Conservation (phyloP, 1,140 invertebrate genomes). For the Drosophila grimshawi region DNA sequence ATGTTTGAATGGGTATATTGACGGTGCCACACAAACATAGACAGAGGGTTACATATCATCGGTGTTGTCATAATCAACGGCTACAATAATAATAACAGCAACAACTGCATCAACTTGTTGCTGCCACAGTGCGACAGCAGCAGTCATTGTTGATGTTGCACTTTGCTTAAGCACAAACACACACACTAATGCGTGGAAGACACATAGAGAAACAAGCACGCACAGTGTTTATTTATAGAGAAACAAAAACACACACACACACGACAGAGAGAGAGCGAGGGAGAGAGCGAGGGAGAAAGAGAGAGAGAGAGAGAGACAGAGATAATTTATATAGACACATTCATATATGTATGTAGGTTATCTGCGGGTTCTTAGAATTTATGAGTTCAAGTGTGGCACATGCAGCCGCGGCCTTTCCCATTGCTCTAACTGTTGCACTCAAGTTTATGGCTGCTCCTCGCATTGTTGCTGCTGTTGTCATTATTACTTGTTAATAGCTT, state of each 20-base stretch:
- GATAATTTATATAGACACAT: conserved; percentile 31
- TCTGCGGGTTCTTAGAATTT: conserved; percentile 78
- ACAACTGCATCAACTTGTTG: conserved; percentile 61
- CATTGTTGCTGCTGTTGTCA: conserved; percentile 54
- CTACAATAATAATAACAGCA: conserved; percentile 38
- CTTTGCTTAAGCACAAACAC: conserved; percentile 49
- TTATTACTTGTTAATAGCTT: conserved; percentile 80
- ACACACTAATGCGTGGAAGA: conserved; percentile 21
- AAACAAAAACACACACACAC: conserved; percentile 12
- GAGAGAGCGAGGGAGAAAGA: neutral
- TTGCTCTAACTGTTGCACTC: conserved; percentile 69
- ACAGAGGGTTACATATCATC: conserved; percentile 28
- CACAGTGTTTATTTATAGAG: conserved; percentile 72
- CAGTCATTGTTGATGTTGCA: conserved; percentile 59
- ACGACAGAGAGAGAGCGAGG: neutral
- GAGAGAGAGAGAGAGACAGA: neutral
- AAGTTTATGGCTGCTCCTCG: conserved; percentile 59
- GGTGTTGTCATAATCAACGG: conserved; percentile 70
- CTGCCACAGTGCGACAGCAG: conserved; percentile 19
- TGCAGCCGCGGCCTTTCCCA: conserved; percentile 62
- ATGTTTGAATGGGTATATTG: conserved; percentile 61
- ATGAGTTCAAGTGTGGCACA: conserved; percentile 78
- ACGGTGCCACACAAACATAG: conserved; percentile 30
- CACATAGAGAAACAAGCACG: conserved; percentile 37
- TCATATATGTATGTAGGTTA: conserved; percentile 64